Conservation (phyloP, 2,113 vertebrate species). For the Chaetodon auriga region DNA sequence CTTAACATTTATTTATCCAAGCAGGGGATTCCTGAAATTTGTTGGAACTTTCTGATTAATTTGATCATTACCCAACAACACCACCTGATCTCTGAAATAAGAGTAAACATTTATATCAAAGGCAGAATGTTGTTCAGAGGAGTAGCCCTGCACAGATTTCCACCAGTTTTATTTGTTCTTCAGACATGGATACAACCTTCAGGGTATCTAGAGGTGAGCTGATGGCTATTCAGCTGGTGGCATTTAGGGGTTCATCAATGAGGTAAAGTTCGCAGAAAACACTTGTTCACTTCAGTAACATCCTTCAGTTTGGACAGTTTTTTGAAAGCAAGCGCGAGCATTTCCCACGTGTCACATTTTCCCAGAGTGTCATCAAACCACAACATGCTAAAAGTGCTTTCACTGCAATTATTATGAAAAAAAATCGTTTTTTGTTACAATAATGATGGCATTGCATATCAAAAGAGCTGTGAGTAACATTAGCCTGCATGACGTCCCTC, state of each 20-base stretch:
- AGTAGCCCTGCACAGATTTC: background rate
- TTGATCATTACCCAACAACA: background rate
- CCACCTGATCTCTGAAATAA: background rate
- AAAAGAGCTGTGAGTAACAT: constrained; percentile 54
- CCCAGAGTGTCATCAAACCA: background rate
- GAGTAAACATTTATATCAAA: background rate
- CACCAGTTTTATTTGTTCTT: background rate
- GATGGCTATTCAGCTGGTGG: background rate
- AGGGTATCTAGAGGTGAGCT: background rate
- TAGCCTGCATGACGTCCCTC: constrained; percentile 40
- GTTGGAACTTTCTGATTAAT: background rate
- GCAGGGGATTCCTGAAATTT: constrained; percentile 4
- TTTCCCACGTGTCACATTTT: background rate
- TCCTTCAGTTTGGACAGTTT: background rate
- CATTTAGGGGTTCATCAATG: background rate
- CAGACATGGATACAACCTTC: background rate
- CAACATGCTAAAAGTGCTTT: background rate
- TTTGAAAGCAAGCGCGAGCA: background rate
- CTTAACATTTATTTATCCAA: constrained; percentile 31
- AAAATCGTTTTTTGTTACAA: constrained; percentile 1
- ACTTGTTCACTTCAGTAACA: background rate
- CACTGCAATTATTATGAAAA: background rate
- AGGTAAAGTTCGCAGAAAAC: background rate
- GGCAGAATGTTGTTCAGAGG: background rate
- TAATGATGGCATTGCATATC: constrained; percentile 37